Percentiles rank a stretch among this genome's conserved stretches.
Conservation (phyloP, 2,888 invertebrate genomes). For the Thumatha senex region DNA sequence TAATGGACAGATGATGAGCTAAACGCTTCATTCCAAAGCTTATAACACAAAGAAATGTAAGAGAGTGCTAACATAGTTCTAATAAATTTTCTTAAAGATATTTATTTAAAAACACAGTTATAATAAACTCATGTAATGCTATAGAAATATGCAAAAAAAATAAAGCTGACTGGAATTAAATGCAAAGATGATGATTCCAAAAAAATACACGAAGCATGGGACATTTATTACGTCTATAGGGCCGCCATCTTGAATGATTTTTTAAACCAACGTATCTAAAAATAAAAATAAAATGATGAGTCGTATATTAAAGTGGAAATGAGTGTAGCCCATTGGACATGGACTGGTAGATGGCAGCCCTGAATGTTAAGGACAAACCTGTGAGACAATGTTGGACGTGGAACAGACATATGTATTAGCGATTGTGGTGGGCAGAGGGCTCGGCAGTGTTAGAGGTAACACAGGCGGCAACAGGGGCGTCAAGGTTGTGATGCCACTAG, state of each 20-base stretch:
- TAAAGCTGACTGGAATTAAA: constrained; percentile 18
- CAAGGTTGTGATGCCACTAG: constrained; percentile 49
- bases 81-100: not conserved
- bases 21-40: not conserved
- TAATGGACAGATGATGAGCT: too few relatives aligned
- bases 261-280: not conserved
- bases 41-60: not conserved
- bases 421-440: constrained; percentile 45
- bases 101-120: not conserved
- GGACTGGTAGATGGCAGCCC: constrained; percentile 31
- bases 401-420: constrained; percentile 45
- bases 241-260: constrained; percentile 27
- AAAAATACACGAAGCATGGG: constrained; percentile 28
- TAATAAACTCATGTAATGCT: not conserved
- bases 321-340: not conserved
- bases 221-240: constrained; percentile 19
- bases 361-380: constrained; percentile 50
- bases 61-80: not conserved
- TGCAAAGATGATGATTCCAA: constrained; percentile 10
- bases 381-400: constrained; percentile 42
- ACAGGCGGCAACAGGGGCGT: constrained; percentile 62
- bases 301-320: not conserved
- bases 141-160: constrained; percentile 8
- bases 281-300: not conserved
- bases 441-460: constrained; percentile 48